phyloP scores from a whole-genome alignment of 2,888 invertebrate species.

The Crocallis elinguaria region DNA sequence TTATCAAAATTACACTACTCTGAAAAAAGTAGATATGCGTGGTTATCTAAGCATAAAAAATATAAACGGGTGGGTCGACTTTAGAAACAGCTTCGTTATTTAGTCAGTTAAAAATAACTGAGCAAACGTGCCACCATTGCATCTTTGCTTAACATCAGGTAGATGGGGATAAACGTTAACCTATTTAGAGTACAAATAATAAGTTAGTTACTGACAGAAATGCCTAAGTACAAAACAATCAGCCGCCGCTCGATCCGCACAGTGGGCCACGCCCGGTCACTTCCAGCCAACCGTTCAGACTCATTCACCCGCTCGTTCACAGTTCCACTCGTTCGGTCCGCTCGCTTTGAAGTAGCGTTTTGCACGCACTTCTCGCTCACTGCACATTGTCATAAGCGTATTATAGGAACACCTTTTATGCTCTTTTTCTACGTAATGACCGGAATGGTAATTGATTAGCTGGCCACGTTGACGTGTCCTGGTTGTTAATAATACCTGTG shows the following conservation, averaged over 20 bases:
- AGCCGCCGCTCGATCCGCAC: constrained; percentile 9
- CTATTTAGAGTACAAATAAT: neutral
- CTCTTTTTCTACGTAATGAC: constrained; percentile 36
- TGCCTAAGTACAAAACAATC: neutral
- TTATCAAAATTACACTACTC: too few species aligned
- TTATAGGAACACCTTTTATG: constrained; percentile 54
- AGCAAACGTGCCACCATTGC: too few species aligned
- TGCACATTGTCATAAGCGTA: constrained; percentile 62
- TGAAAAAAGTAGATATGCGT: too few species aligned
- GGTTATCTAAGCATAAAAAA: too few species aligned
- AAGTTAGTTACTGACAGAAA: too few species aligned
- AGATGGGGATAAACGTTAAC: too few species aligned
- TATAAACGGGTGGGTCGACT: too few species aligned
- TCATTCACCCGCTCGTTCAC: constrained; percentile 56
- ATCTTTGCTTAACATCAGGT: too few species aligned
- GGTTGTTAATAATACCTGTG: constrained; percentile 6
- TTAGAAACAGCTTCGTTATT: too few species aligned
- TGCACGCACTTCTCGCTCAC: constrained; percentile 71
- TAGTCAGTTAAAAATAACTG: too few species aligned
- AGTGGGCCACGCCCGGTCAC: constrained; percentile 53
- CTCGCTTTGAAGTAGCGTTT: constrained; percentile 74
- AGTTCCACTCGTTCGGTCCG: constrained; percentile 58
- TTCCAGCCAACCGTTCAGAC: constrained; percentile 63
- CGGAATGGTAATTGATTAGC: constrained; percentile 38
- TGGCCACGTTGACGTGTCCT: constrained; percentile 20